Base-by-base conservation (phyloP, 2,797 vertebrate species). In the Fistularia tabacaria region DNA sequence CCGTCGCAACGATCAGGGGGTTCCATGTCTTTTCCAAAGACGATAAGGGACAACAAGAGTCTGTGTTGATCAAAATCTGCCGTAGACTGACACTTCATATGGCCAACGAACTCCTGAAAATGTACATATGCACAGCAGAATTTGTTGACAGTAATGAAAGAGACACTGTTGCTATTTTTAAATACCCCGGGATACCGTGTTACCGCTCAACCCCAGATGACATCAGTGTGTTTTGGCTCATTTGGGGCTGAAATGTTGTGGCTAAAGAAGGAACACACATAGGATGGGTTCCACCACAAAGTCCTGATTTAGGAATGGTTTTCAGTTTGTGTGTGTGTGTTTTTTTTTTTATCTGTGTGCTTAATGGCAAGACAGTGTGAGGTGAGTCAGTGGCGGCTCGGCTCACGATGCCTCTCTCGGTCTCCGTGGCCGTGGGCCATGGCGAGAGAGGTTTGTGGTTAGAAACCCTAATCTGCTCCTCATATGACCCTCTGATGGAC, bases 381-480 rank as follows among this genome's bases (percentile, higher is more conserved):
- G 60, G 59, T 69, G 80, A 80, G 68, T 81, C 75, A 74, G 69
- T 25, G 73, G 67, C n/a, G 57, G 45, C 53, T 54, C 46, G 25
- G 76, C 80, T 74, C 77, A 76, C 46, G 78, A 77, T 80, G 81
- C 80, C 79, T 72, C 73, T 64, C 68, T 70, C 10, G 48, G 66
- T 74, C 77, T 74, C 74, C 3, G 63, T 82, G 77, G 79, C 70
- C 79, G 81, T 54, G 68, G 73, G 69, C 64, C 64, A 50, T 79
- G 82, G 84, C 66, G 83, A 84, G 82, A 68, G 82, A 63, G 78
- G 84, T 87, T 88, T 87, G 85, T 62, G 84, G 87, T 88, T 77
- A 87, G 88, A 88, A 88, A 88, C 80, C 81, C 72, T 87, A 85
- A 88, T 88, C 85, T 89, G 81, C 85, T 87, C 85, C 87, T 89